Percentiles rank a stretch among this genome's conserved stretches.
Conservation (phyloP, 2,888 invertebrate genomes). For the Scaptomyza polygonia region DNA sequence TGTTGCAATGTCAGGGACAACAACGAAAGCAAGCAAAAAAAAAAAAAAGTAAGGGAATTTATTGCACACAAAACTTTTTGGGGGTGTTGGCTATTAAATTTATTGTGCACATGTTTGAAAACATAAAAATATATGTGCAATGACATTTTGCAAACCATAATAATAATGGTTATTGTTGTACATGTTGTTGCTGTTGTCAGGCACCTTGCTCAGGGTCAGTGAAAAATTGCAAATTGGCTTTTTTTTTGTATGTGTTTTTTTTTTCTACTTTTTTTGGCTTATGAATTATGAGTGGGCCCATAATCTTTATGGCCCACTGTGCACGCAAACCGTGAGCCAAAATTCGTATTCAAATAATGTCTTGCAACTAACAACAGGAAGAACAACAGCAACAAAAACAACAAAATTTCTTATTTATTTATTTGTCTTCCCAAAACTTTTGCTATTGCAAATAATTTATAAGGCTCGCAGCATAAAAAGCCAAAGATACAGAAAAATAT, state of each 20-base stretch:
- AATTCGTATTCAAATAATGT: constrained; percentile 42
- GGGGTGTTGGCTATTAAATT: constrained; percentile 32
- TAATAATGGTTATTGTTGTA: constrained; percentile 51
- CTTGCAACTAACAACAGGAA: constrained; percentile 23
- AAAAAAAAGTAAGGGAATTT: constrained; percentile 57
- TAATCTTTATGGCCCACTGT: constrained; percentile 60
- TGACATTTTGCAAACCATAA: constrained; percentile 43
- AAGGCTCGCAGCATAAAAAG: constrained; percentile 58
- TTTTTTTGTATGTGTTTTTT: no score
- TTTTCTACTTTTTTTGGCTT: constrained; percentile 39
- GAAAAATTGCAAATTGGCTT: constrained; percentile 57
- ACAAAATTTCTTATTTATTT: constrained; percentile 40
- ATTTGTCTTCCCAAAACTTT: constrained; percentile 38
- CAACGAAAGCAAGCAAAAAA: background rate
- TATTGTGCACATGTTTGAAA: constrained; percentile 66
- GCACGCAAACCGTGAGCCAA: constrained; percentile 26
- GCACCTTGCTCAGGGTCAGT: constrained; percentile 69
- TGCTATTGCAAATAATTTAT: constrained; percentile 60
- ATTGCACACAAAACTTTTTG: constrained; percentile 37
- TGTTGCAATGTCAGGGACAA: constrained; percentile 69
- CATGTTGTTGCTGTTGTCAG: constrained; percentile 59
- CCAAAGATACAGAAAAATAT: background rate
- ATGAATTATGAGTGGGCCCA: constrained; percentile 64
- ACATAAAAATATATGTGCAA: constrained; percentile 47
- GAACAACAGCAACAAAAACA: no score